A percentile compares a stretch with the other conserved stretches of the same genome.
Conservation (phyloP, 2,797 vertebrate species). For the Lophotriccus pileatus region DNA sequence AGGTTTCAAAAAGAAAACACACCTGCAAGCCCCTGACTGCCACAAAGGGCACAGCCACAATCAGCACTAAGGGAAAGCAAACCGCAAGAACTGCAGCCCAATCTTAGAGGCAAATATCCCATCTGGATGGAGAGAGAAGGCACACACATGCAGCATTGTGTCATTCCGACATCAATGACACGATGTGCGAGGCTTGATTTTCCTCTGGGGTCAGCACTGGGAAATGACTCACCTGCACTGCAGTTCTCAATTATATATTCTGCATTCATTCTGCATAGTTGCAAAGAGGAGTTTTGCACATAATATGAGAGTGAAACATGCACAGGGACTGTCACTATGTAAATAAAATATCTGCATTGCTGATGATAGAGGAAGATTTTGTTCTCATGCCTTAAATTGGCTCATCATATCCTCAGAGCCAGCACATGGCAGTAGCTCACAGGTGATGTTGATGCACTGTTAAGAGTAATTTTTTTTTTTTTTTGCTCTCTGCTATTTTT, state of each 20-base stretch:
- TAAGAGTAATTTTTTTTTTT: background rate
- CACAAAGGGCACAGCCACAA: background rate
- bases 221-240: conserved; percentile 55
- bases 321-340: background rate
- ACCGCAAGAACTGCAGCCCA: background rate
- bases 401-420: background rate
- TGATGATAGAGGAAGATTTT: conserved; percentile 14
- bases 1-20: conserved; percentile 18
- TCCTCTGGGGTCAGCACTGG: conserved; percentile 13
- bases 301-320: conserved; percentile 12
- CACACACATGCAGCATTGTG: background rate
- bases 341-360: conserved; percentile 45
- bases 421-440: background rate
- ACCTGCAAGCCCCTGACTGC: background rate
- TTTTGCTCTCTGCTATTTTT: conserved; percentile 22
- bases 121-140: background rate
- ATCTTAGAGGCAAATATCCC: background rate
- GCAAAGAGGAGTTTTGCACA: background rate
- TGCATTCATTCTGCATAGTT: conserved; percentile 18
- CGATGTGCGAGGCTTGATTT: background rate
- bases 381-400: background rate
- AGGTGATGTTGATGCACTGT: background rate
- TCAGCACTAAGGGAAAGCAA: background rate
- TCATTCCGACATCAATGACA: background rate
- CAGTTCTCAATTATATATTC: conserved; percentile 53